Conservation (phyloP, 2,113 vertebrate species). For the Penelope pileata region DNA sequence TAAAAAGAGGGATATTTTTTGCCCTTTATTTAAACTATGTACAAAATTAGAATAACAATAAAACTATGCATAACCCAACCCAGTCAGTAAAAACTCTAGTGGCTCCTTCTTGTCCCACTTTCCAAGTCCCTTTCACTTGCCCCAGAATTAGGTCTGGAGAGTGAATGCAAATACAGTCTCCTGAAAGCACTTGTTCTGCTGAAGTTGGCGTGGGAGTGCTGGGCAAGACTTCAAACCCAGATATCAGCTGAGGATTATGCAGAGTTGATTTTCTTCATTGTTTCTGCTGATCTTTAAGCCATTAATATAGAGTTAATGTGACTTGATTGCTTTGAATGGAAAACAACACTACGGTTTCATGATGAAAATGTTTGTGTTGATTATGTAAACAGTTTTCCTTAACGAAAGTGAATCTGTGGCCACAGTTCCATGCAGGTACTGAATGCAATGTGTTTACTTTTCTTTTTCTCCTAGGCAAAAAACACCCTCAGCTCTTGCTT, state of each 20-base stretch:
- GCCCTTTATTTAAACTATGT: background rate
- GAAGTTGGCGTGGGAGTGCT: background rate
- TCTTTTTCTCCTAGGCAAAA: background rate
- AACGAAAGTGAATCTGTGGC: background rate
- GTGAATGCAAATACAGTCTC: background rate
- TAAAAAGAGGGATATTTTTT: background rate
- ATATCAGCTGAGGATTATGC: constrained; percentile 20
- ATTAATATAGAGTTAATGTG: constrained; percentile 9
- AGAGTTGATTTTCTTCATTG: background rate
- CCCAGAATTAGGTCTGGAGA: background rate
- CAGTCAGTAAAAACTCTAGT: background rate
- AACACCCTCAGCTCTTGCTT: background rate
- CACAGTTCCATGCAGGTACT: background rate
- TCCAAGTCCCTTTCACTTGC: background rate
- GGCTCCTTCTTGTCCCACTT: background rate
- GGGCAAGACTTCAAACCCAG: constrained; percentile 17
- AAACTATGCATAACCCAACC: background rate
- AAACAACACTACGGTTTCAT: constrained; percentile 16
- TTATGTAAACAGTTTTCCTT: background rate
- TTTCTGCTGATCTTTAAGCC: constrained; percentile 30
- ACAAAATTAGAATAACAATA: background rate
- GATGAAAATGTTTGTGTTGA: background rate
- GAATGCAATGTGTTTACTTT: background rate
- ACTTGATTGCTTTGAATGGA: constrained; percentile 29
- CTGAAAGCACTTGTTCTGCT: background rate